Conservation (phyloP, 1,140 invertebrate species). For the Atta colombica region DNA sequence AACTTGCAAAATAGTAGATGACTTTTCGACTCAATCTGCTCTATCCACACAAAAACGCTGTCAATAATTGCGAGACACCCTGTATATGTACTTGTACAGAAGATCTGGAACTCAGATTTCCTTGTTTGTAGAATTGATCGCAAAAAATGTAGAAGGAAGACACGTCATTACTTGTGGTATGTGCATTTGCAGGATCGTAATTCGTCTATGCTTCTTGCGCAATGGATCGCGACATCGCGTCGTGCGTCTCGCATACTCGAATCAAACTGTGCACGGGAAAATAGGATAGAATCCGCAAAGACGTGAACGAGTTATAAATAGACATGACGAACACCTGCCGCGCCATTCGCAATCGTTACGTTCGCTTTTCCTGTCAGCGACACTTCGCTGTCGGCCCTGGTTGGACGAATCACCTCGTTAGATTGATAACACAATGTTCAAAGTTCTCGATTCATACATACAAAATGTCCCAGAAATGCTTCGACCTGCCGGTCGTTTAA, state of each 20-base stretch:
- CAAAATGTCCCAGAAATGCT: not conserved
- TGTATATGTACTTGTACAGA: too few species aligned
- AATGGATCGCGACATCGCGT: slow-evolving; percentile 1
- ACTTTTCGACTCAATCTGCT: too few species aligned
- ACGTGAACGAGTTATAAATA: slow-evolving; percentile 86
- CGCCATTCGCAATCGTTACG: slow-evolving; percentile 78
- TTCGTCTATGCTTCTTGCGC: slow-evolving; percentile 24
- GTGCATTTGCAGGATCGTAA: slow-evolving; percentile 11
- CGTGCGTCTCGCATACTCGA: slow-evolving; percentile 67
- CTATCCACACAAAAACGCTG: too few species aligned
- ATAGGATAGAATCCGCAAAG: slow-evolving; percentile 78
- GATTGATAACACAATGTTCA: not conserved
- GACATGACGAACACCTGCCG: slow-evolving; percentile 84
- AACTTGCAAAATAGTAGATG: too few species aligned
- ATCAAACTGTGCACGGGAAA: slow-evolving; percentile 69
- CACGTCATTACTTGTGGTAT: not conserved
- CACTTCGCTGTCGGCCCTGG: not conserved
- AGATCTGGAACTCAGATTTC: not conserved
- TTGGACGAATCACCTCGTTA: slow-evolving; percentile 2
- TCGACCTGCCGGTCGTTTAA: not conserved
- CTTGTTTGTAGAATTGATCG: not conserved
- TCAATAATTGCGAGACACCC: too few species aligned
- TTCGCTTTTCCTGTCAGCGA: slow-evolving; percentile 57
- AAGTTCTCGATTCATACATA: not conserved
- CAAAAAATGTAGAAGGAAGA: not conserved